Evolutionary conservation across 2,113 vertebrate species (phyloP), one percentile per base, ranked within the genome.

Genomic region (Nematolebias whitei): DNA sequence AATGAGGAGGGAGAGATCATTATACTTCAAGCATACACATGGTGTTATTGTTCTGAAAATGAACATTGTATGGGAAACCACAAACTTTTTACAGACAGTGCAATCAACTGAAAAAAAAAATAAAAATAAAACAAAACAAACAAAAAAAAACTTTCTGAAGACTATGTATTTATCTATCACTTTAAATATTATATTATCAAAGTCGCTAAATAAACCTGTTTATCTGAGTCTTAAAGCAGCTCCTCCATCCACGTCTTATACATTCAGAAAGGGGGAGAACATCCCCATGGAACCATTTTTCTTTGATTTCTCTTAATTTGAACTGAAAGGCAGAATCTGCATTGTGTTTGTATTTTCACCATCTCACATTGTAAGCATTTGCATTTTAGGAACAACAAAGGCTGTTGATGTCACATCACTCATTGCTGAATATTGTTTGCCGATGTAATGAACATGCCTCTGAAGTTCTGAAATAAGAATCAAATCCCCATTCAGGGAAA

Each of bases 311-410:
- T 82, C 45, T 84, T 90, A 79, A 91, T 90, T 88, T 87, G 69
- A 90, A 87, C 78, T 88, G 90, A 91, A 74, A 75, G 77, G 74
- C 43, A 45, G 59, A 76, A 77, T 76, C 63, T 24, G 45, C 68
- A 64, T 78, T 85, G 66, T 62, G 74, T 91, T 65, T 86, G 81
- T 88, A 74, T 80, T 73, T 74, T 76, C 56, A 68, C 67, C 80
- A 60, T 85, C 76, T 80, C 71, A 72, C 79, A 72, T 79, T 65
- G 50, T 24, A 56, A 50, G 69, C 75, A 91, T 90, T 90, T 91
- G 86, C 90, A 91, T 91, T 89, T 89, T 76, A 79, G 74, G 85
- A 89, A 92, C 89, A 93, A 91, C 91, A 91, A 92, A 92, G 90
- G 65, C 81, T 70, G 86, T 78, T 56, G 68, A 85, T 87, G 87